Conservation (phyloP, 2,113 vertebrate genomes). For the Amphiprion ocellaris region DNA sequence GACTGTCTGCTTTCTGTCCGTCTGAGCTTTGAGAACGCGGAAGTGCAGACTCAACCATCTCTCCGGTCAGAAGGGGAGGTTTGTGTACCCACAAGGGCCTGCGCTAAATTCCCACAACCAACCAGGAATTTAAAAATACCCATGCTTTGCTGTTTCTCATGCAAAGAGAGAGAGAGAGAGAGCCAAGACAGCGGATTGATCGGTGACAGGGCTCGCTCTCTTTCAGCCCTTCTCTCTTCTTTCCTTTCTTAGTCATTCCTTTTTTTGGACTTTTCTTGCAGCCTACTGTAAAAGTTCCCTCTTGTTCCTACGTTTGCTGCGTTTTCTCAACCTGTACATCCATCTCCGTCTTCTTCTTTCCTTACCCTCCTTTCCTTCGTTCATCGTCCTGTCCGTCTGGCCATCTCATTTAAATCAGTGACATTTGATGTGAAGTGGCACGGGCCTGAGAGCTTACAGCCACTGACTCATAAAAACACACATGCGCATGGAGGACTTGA, state of each 20-base stretch:
- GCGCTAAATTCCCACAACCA: conserved; percentile 56
- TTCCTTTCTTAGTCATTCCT: conserved; percentile 1
- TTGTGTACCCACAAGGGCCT: conserved; percentile 55
- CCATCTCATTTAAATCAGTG: conserved; percentile 75
- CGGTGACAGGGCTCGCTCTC: conserved; percentile 33
- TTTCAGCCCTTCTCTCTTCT: neutral
- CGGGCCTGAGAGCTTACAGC: conserved; percentile 62
- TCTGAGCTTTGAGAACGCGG: conserved; percentile 36
- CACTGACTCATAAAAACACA: conserved; percentile 80
- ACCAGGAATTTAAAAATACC: conserved; percentile 65
- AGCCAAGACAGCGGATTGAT: conserved; percentile 58
- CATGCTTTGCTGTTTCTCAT: conserved; percentile 59
- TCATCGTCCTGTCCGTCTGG: conserved; percentile 42
- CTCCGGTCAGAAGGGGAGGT: conserved; percentile 16
- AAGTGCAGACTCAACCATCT: conserved; percentile 71
- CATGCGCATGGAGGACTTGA: conserved; percentile 70
- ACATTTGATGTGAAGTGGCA: conserved; percentile 82
- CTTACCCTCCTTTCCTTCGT: neutral
- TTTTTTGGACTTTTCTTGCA: conserved; percentile 14
- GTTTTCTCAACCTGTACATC: neutral
- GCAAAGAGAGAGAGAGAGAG: conserved; percentile 44
- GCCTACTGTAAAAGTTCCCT: neutral
- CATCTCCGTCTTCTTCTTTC: neutral
- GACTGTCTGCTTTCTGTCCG: conserved; percentile 61
- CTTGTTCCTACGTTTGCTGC: neutral